Evolutionary conservation across 2,888 invertebrate genomes (phyloP).

Genomic region (Ornithoptera alexandrae): DNA sequence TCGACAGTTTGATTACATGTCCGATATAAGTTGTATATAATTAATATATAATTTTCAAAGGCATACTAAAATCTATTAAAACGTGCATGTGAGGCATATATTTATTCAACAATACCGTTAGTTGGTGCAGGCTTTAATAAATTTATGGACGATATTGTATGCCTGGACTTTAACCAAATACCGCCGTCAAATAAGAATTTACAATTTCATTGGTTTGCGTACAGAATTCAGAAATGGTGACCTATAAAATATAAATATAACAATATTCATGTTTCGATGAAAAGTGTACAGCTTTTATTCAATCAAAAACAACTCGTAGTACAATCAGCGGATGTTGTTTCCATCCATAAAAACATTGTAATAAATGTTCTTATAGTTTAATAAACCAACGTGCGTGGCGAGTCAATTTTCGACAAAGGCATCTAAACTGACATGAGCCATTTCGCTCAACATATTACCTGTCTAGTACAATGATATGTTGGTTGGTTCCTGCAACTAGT

Average conservation of each 20-base stretch:
- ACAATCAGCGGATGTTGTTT: no score
- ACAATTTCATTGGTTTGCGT: constrained; percentile 1
- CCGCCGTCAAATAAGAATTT: not conserved
- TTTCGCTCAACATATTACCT: constrained; percentile 3
- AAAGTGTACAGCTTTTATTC: no score
- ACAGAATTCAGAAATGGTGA: not conserved
- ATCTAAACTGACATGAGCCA: not conserved
- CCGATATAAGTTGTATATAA: no score
- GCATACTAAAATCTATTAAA: not conserved
- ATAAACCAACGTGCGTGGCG: not conserved
- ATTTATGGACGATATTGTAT: not conserved
- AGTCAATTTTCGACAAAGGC: not conserved
- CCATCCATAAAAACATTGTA: no score
- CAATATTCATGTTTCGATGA: no score
- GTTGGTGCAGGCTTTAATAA: not conserved
- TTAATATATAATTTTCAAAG: no score
- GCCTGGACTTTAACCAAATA: not conserved
- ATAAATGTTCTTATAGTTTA: no score
- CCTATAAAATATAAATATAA: not conserved
- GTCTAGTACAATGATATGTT: constrained; percentile 1
- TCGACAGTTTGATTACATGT: no score
- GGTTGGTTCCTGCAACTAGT: constrained; percentile 7
- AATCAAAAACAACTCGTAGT: no score
- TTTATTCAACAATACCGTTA: not conserved
- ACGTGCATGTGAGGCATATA: not conserved